A percentile compares a stretch with the other conserved stretches of the same genome.
phyloP scores from a whole-genome alignment of 2,113 vertebrate genomes.

The Bujurquina vittata region DNA sequence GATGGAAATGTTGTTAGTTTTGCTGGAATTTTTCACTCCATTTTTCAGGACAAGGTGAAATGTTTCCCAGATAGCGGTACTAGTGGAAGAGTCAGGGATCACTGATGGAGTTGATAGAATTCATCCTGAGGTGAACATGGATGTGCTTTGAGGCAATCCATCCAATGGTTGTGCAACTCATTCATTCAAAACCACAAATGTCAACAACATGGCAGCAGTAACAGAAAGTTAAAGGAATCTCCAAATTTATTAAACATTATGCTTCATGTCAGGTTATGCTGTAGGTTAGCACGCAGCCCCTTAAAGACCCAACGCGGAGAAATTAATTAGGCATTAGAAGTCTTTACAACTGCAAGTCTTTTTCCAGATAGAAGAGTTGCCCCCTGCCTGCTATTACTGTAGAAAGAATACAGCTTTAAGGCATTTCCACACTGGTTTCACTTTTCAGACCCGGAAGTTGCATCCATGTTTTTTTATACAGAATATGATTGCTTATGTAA shows the following conservation, averaged over 20 bases:
- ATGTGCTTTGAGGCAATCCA: not conserved
- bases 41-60: not conserved
- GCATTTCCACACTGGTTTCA: not conserved
- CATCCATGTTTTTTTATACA: not conserved
- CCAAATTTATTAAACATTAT: not conserved
- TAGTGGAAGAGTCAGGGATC: not conserved
- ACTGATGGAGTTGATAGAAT: not conserved
- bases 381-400: not conserved
- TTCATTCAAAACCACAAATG: not conserved
- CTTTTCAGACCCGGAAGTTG: not conserved
- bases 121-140: not conserved
- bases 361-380: not conserved
- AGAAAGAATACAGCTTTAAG: not conserved
- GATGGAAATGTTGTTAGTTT: not conserved
- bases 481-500: not conserved
- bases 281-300: too few relatives aligned
- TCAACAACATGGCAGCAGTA: not conserved
- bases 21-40: not conserved
- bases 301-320: too few relatives aligned
- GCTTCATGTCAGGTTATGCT: too few relatives aligned
- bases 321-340: not conserved
- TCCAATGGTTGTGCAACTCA: not conserved
- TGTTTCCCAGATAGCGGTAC: not conserved
- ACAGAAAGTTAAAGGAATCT: not conserved
- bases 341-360: not conserved